Percentiles rank a stretch among this genome's conserved stretches.
Evolutionary conservation across 2,888 invertebrate species (phyloP).

Genomic region (Chrysodeixis includens): DNA sequence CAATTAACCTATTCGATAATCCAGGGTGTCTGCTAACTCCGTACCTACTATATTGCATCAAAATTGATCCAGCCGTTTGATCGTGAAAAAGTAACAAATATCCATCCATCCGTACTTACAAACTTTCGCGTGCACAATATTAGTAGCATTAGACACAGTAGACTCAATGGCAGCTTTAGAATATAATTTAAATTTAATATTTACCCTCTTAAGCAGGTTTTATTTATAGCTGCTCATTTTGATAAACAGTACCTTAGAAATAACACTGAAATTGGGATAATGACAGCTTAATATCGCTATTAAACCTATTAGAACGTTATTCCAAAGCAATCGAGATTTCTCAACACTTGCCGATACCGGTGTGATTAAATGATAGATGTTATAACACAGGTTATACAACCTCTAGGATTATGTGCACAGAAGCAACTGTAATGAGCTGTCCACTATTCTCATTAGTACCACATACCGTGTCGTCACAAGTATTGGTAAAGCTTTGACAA

Average conservation of each 20-base stretch:
- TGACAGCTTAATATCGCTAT: background rate
- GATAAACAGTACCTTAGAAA: background rate
- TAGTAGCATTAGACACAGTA: no score
- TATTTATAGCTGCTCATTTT: no score
- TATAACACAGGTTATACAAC: conserved; percentile 22
- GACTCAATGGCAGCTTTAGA: no score
- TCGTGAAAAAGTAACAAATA: no score
- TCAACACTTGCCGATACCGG: conserved; percentile 18
- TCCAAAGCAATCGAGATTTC: conserved; percentile 12
- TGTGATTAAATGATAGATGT: conserved; percentile 14
- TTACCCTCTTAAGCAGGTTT: no score
- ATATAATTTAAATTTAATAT: no score
- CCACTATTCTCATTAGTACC: background rate
- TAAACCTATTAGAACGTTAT: background rate
- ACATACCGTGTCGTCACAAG: background rate
- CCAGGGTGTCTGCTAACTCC: no score
- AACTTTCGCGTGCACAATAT: no score
- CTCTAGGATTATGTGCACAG: conserved; percentile 4
- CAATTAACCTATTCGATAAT: no score
- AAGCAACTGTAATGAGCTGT: background rate
- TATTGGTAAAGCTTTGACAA: background rate
- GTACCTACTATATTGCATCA: no score
- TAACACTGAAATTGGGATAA: background rate
- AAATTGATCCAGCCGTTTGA: no score
- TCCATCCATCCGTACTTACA: no score